Evolutionary conservation across 2,113 vertebrate genomes (phyloP).

Genomic region (Muntiacus muntjak): DNA sequence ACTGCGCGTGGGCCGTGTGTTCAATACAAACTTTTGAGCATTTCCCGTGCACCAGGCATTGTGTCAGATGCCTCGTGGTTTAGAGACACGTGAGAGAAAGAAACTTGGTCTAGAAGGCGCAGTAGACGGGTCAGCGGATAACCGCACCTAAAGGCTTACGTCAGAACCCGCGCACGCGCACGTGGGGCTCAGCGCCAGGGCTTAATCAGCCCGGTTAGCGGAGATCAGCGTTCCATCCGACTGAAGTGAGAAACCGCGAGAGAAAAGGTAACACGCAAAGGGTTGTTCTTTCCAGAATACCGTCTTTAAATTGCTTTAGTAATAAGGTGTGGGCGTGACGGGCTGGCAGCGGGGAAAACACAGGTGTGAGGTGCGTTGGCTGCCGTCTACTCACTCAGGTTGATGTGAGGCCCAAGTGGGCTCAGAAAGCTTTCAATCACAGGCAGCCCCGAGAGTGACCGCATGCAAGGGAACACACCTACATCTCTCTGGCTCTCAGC

Average conservation of each 20-base stretch:
- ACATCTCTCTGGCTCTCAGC: neutral
- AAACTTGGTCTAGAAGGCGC: neutral
- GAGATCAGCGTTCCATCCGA: neutral
- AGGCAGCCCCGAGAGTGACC: neutral
- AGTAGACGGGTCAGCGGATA: neutral
- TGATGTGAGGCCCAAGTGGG: neutral
- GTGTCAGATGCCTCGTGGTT: neutral
- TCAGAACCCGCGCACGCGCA: accelerated
- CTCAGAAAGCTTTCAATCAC: neutral
- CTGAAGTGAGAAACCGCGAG: neutral
- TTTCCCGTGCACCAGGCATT: neutral
- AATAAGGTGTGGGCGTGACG: neutral
- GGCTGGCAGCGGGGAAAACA: neutral
- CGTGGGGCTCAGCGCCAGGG: neutral
- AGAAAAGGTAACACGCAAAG: neutral
- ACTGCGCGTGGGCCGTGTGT: no score
- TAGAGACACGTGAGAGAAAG: neutral
- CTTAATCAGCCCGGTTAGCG: neutral
- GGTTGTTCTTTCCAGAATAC: neutral
- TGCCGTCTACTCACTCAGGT: neutral
- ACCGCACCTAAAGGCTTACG: no score
- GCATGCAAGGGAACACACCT: neutral
- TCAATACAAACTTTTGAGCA: neutral
- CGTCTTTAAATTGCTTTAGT: neutral
- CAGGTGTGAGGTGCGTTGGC: neutral